These are phyloP conservation scores for Chinchilla lanigera DNA, from an alignment of 2,113 vertebrate genomes.

Conservation along the genomic window DNA sequence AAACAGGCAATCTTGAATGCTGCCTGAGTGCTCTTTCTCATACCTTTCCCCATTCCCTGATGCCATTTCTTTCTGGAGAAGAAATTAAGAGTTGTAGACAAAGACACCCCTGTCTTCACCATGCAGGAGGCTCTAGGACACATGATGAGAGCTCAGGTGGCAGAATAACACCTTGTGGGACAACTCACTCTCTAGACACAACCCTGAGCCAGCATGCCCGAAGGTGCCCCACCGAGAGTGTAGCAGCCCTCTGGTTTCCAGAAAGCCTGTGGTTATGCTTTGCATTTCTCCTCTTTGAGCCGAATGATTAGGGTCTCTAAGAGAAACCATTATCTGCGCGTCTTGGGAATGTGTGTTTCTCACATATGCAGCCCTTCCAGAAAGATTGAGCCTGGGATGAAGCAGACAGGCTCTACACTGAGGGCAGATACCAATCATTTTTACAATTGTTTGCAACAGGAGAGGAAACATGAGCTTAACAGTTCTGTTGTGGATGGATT, in stretches of 20 bases:
- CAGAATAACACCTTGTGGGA: rapidly evolving
- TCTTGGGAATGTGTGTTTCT: conserved; percentile 59
- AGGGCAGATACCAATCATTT: conserved; percentile 81
- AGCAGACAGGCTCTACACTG: conserved; percentile 38
- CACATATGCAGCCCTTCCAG: conserved; percentile 63
- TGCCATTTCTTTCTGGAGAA: not conserved
- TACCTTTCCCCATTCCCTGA: rapidly evolving
- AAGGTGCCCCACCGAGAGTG: not conserved
- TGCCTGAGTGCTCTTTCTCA: not conserved
- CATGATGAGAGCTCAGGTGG: not conserved
- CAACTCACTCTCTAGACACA: not conserved
- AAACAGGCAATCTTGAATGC: not conserved
- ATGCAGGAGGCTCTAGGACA: not conserved
- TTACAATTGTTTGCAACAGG: conserved; percentile 82
- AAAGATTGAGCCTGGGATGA: conserved; percentile 73
- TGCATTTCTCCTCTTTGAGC: conserved; percentile 49
- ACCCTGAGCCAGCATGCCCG: not conserved
- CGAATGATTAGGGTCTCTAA: conserved; percentile 53
- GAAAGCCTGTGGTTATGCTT: not conserved
- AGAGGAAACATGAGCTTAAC: conserved; percentile 80
- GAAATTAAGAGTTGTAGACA: not conserved
- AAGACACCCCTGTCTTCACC: not conserved
- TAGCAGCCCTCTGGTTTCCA: not conserved
- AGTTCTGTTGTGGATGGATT: conserved; percentile 80
- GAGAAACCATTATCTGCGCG: conserved; percentile 57